A percentile compares a stretch with the other conserved stretches of the same genome.
phyloP scores from a whole-genome alignment of 2,888 invertebrate species.

The Nasonovia ribisnigri region DNA sequence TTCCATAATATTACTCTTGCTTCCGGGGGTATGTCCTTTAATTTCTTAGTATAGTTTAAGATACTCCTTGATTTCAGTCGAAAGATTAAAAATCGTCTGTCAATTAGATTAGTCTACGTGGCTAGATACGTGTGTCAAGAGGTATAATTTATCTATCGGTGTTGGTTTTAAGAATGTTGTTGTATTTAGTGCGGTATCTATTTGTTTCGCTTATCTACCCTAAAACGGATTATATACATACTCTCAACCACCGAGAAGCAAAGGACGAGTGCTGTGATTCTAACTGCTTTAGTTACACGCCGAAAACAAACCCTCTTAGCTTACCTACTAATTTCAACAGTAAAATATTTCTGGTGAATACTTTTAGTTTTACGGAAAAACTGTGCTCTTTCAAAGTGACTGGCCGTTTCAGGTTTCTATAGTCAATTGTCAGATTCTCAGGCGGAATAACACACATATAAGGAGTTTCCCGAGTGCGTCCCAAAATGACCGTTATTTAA shows the following conservation, averaged over 20 bases:
- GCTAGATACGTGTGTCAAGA: no score
- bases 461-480: no score
- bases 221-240: not conserved
- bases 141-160: not conserved
- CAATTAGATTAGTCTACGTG: no score
- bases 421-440: not conserved
- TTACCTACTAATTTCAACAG: not conserved
- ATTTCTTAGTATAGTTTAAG: not conserved
- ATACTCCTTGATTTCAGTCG: not conserved
- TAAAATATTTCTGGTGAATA: not conserved
- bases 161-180: not conserved
- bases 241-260: not conserved
- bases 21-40: not conserved
- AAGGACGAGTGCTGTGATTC: not conserved
- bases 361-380: not conserved
- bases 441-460: not conserved
- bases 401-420: not conserved
- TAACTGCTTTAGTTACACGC: no score
- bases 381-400: not conserved
- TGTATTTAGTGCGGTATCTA: rapidly evolving
- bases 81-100: not conserved
- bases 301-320: no score
- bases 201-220: not conserved
- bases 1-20: not conserved
- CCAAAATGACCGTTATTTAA: no score